Conservation (phyloP, 2,888 invertebrate genomes). For the Alcis repandata region DNA sequence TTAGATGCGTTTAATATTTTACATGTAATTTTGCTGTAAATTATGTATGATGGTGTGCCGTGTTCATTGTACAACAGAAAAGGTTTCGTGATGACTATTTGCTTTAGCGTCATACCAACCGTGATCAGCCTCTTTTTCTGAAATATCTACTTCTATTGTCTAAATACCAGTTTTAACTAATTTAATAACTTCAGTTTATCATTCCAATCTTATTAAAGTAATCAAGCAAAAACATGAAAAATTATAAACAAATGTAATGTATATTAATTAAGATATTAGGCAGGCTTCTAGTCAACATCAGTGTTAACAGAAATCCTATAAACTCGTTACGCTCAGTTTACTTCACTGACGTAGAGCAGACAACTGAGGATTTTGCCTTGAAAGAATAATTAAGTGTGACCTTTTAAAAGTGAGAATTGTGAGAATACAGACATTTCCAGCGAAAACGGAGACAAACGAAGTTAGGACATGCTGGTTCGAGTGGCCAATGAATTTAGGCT, state of each 20-base stretch:
- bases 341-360: slow-evolving; percentile 13
- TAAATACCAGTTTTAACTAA: not conserved
- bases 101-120: not conserved
- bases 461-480: slow-evolving; percentile 5
- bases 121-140: not conserved
- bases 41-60: not conserved
- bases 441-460: slow-evolving; percentile 9
- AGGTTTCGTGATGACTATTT: not conserved
- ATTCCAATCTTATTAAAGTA: too few species aligned
- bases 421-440: slow-evolving; percentile 3
- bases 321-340: slow-evolving; percentile 19
- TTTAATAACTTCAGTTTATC: too few species aligned
- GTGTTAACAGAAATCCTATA: slow-evolving; percentile 18
- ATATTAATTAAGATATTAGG: not conserved
- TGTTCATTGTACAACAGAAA: too few species aligned
- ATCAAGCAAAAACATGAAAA: not conserved
- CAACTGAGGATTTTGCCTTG: slow-evolving; percentile 15
- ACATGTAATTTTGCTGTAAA: slow-evolving; percentile 4
- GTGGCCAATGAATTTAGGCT: slow-evolving; percentile 7
- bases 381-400: slow-evolving; percentile 22
- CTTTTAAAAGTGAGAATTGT: slow-evolving; percentile 13
- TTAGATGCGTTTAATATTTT: not conserved
- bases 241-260: not conserved
- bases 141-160: not conserved
- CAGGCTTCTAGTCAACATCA: not conserved